A percentile compares a stretch with the other conserved stretches of the same genome.
These are phyloP conservation scores for Halcyon senegalensis DNA, from an alignment of 2,113 vertebrate genomes.

Conservation along the genomic window DNA sequence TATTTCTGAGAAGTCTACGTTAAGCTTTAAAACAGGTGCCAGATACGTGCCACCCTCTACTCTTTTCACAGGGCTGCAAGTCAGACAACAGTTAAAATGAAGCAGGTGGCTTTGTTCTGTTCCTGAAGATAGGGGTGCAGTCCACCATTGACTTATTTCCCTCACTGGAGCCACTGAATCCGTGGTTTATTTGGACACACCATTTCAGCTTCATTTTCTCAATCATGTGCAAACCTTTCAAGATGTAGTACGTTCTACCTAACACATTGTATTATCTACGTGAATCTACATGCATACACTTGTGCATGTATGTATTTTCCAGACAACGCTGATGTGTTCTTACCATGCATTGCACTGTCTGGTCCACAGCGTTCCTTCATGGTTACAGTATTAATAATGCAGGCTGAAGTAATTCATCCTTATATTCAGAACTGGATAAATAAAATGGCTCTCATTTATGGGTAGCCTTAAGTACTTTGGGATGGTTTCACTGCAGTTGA, in stretches of 20 bases:
- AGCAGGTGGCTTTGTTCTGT: background rate
- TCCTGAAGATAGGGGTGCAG: background rate
- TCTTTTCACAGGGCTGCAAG: background rate
- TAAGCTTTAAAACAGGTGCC: background rate
- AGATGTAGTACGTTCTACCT: background rate
- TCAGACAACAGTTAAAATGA: background rate
- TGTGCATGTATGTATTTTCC: background rate
- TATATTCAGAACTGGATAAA: background rate
- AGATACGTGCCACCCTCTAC: background rate
- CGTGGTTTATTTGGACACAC: background rate
- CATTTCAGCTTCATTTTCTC: background rate
- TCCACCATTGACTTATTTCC: background rate
- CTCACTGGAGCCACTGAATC: background rate
- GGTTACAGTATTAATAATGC: background rate
- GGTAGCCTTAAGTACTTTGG: background rate
- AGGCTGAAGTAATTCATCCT: background rate
- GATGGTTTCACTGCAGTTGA: background rate
- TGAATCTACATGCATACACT: fast-evolving
- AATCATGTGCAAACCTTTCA: background rate
- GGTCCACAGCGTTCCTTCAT: background rate
- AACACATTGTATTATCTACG: background rate
- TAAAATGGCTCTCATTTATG: background rate
- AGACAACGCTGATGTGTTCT: background rate
- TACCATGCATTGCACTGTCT: background rate
- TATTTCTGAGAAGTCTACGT: background rate